phyloP scores from a whole-genome alignment of 2,888 invertebrate genomes.

The Microctonus brassicae region DNA sequence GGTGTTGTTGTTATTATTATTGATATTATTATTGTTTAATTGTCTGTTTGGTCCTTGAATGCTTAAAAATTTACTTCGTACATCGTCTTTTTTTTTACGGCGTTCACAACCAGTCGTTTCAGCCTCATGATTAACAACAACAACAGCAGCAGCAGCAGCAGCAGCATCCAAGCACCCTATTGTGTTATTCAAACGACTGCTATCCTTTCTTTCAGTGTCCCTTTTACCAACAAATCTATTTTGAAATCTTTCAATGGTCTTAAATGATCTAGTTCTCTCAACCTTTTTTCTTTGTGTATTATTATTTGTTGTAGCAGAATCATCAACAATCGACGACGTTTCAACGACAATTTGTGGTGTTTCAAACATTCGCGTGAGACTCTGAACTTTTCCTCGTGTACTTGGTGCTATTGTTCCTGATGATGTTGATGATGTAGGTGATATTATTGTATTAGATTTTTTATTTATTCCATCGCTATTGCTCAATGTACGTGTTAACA shows the following conservation, averaged over 20 bases:
- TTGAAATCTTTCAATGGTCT: conserved; percentile 66
- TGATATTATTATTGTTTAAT: conserved; percentile 12
- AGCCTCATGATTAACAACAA: neutral
- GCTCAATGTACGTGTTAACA: conserved; percentile 60
- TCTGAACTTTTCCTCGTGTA: conserved; percentile 63
- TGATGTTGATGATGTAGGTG: conserved; percentile 16
- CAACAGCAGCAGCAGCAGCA: neutral
- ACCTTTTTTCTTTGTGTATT: conserved; percentile 58
- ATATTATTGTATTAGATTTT: conserved; percentile 41
- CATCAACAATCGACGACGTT: neutral
- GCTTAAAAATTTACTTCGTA: conserved; percentile 14
- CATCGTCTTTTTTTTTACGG: conserved; percentile 6
- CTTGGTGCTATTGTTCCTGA: conserved; percentile 44
- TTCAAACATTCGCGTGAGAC: conserved; percentile 66
- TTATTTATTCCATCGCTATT: conserved; percentile 54
- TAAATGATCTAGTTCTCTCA: conserved; percentile 66
- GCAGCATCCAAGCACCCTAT: conserved; percentile 52
- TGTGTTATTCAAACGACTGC: conserved; percentile 54
- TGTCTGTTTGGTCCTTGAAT: conserved; percentile 11
- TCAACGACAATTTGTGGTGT: conserved; percentile 45
- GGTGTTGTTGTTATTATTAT: conserved; percentile 10
- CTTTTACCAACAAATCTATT: conserved; percentile 62
- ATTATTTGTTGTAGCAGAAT: neutral
- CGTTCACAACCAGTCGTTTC: conserved; percentile 6
- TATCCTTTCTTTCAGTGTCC: conserved; percentile 49